A percentile compares a stretch with the other conserved stretches of the same genome.
phyloP scores from a whole-genome alignment of 2,113 vertebrate genomes.

The Grantiella picta region DNA sequence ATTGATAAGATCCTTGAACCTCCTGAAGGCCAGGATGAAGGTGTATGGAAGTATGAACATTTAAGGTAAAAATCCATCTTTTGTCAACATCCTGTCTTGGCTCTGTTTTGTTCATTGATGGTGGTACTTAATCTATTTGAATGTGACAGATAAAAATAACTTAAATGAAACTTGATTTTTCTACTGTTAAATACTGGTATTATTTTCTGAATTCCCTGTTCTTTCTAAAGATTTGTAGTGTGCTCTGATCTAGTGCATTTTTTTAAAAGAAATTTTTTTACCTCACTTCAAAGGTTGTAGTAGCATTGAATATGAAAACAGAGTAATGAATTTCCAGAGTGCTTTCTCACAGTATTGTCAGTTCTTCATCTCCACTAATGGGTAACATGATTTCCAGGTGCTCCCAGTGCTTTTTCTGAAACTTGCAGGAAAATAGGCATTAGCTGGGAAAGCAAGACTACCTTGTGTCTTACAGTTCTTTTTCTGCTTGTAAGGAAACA shows the following conservation, averaged over 20 bases:
- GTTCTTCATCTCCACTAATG: background rate
- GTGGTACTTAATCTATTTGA: background rate
- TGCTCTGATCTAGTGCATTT: background rate
- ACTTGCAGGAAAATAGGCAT: background rate
- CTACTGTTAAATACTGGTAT: background rate
- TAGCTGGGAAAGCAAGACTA: background rate
- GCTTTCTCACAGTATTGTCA: background rate
- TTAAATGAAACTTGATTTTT: background rate
- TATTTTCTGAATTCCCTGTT: background rate
- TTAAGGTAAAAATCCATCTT: slow-evolving; percentile 82
- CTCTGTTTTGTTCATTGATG: background rate
- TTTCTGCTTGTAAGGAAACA: background rate
- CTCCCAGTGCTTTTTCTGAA: background rate
- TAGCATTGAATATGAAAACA: background rate
- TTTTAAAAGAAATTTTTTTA: background rate
- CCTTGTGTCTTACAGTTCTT: background rate
- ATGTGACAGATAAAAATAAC: background rate
- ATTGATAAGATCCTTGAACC: slow-evolving; percentile 98
- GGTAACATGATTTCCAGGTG: background rate
- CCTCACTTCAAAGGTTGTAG: background rate
- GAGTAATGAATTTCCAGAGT: background rate
- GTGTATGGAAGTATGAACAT: slow-evolving; percentile 99
- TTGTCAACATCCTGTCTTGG: background rate
- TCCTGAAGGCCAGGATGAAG: slow-evolving; percentile 97
- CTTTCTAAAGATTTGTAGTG: background rate